Percentiles rank a stretch among this genome's conserved stretches.
These are phyloP conservation scores for Coelopa frigida DNA, from an alignment of 1,140 invertebrate genomes.

Conservation along the genomic window DNA sequence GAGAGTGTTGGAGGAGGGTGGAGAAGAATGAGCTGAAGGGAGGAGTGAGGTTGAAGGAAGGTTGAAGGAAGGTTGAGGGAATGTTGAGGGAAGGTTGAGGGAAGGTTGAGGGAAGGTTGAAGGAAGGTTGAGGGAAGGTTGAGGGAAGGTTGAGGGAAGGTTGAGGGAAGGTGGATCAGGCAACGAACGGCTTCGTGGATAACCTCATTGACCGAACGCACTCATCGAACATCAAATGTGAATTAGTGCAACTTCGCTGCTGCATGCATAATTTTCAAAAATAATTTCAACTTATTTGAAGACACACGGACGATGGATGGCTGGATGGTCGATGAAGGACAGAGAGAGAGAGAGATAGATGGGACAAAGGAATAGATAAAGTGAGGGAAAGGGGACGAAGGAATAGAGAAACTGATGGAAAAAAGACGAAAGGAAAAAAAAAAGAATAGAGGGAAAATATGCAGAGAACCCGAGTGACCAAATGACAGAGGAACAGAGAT, in stretches of 20 bases:
- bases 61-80: too few relatives aligned
- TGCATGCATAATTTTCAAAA: constrained; percentile 9
- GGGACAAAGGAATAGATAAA: background rate
- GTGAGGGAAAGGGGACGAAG: background rate
- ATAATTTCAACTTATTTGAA: background rate
- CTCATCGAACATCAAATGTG: constrained; percentile 42
- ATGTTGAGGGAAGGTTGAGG: too few relatives aligned
- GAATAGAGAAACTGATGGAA: too few relatives aligned
- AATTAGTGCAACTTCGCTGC: constrained; percentile 36
- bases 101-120: too few relatives aligned
- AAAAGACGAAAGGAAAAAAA: background rate
- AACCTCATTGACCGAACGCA: constrained; percentile 45
- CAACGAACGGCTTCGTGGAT: too few relatives aligned
- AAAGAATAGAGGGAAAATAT: background rate
- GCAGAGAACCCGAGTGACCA: background rate
- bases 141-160: too few relatives aligned
- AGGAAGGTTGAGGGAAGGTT: too few relatives aligned
- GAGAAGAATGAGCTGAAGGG: too few relatives aligned
- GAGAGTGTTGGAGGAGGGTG: too few relatives aligned
- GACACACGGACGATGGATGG: background rate
- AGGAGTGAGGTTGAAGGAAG: too few relatives aligned
- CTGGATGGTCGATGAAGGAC: background rate
- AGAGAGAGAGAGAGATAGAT: background rate
- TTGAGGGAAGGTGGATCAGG: too few relatives aligned
- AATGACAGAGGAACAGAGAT: background rate